Base-by-base conservation (phyloP, 1,140 invertebrate genomes). In the Drosophila sp. region DNA sequence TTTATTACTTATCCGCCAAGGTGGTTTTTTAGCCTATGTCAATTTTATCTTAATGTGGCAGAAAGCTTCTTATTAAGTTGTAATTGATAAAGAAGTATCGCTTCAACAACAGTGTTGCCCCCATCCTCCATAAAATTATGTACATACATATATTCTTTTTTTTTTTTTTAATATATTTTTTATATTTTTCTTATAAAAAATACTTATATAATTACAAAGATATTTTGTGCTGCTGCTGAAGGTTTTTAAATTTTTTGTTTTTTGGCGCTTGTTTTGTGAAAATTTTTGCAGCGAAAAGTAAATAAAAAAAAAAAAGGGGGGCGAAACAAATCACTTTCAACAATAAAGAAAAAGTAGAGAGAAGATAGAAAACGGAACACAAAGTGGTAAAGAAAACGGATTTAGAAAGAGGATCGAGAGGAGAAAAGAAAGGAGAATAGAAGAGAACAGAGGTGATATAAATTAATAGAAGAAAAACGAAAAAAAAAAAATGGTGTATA, bases 131-230 rank as follows among this genome's bases (percentile, higher is more conserved):
- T 17, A 17, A 17, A 17, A 17, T 17, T 0, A 17, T 17, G 17
- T 17, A 17, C 17, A 17, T 17, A 17, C 17, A 17, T 38, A 17
- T 23, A 29, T 0, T 6, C 8, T 10, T 3, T 57, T 44, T 50
- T 25, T 65, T 68, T 60, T 66, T 72, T 79, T 90, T 64, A 55
- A 60, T 84, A 89, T 89, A 84, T 89, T 89, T 89, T 89, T 89
- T 89, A 89, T 89, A 89, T 89, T 78, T 89, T 89, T 86, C 84
- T 89, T 89, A 89, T 89, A 91, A 90, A 90, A 90, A 90, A 90
- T 90, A 90, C 87, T 90, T 91, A 90, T 87, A 90, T 78, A 90
- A 87, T 87, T 90, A 87, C 78, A 83, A 90, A 90, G 78, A 80
- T 86, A 75, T 84, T 78, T 76, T 81, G 60, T 83, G 82, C 83